Percentiles rank a stretch among this genome's conserved stretches.
Conservation (phyloP, 2,888 invertebrate genomes). For the Dexiosoma caninum region DNA sequence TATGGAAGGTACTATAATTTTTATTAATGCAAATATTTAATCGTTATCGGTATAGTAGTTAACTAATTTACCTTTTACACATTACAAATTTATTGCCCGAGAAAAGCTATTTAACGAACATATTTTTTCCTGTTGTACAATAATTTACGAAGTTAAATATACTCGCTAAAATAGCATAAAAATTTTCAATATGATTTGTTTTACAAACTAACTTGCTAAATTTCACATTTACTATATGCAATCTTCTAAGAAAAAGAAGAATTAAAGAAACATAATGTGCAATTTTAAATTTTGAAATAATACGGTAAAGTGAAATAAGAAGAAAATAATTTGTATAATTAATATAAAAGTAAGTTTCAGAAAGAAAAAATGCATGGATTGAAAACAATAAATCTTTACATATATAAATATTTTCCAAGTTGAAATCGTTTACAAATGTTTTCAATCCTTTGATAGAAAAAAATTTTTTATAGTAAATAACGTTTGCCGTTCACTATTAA, state of each 20-base stretch:
- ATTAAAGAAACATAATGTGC: no score
- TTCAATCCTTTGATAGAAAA: no score
- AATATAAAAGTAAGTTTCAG: not conserved
- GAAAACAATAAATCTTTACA: not conserved
- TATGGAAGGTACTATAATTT: not conserved
- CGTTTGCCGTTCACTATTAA: no score
- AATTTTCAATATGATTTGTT: no score
- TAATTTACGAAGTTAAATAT: no score
- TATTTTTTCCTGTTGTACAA: no score
- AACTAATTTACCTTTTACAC: conserved; percentile 22
- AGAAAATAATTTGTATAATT: conserved; percentile 13
- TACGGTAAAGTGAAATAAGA: conserved; percentile 10
- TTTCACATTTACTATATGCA: no score
- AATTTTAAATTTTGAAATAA: no score
- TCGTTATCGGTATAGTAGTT: conserved; percentile 22
- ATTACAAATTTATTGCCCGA: conserved; percentile 62
- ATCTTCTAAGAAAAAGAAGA: not conserved
- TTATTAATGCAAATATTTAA: conserved; percentile 15
- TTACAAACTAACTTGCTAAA: not conserved
- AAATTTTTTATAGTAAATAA: no score
- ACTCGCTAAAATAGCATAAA: not conserved
- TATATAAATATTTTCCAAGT: no score
- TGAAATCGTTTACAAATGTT: no score
- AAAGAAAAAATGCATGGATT: not conserved
- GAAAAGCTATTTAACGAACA: conserved; percentile 42